Percentiles rank a stretch among this genome's conserved stretches.
Conservation (phyloP, 2,888 invertebrate genomes). For the Pristionchus fissidentatus region DNA sequence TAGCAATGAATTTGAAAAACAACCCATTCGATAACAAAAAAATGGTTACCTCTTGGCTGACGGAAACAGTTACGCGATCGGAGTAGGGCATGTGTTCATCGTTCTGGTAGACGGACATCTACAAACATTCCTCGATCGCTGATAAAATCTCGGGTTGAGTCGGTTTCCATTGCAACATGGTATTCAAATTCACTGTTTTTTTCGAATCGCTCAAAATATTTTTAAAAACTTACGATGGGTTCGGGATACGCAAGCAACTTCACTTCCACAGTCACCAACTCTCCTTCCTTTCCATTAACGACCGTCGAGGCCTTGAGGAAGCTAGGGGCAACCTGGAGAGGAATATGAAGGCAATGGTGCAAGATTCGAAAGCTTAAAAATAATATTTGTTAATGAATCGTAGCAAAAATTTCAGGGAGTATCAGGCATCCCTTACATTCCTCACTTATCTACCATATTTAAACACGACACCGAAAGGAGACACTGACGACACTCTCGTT, state of each 20-base stretch:
- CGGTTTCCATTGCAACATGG: background rate
- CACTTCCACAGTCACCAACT: constrained; percentile 63
- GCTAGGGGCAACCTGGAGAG: background rate
- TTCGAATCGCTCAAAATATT: background rate
- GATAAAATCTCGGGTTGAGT: background rate
- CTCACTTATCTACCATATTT: background rate
- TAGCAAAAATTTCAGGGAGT: no score
- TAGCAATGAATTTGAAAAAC: background rate
- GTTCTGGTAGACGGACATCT: constrained; percentile 49
- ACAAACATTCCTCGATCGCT: background rate
- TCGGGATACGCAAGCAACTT: constrained; percentile 52
- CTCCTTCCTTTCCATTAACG: constrained; percentile 63
- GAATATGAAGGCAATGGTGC: background rate
- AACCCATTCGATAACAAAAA: background rate
- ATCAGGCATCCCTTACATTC: no score
- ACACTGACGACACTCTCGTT: no score
- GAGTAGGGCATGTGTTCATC: constrained; percentile 43
- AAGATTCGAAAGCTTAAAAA: no score
- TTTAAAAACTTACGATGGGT: background rate
- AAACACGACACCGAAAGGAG: no score
- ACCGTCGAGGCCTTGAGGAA: constrained; percentile 22
- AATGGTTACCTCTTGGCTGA: constrained; percentile 75
- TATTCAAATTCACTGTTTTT: background rate
- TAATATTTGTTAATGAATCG: no score
- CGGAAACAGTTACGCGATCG: constrained; percentile 57